Evolutionary conservation across 2,113 vertebrate genomes (phyloP), one percentile per base, ranked within the genome.

Genomic region (Meleagris gallopavo): DNA sequence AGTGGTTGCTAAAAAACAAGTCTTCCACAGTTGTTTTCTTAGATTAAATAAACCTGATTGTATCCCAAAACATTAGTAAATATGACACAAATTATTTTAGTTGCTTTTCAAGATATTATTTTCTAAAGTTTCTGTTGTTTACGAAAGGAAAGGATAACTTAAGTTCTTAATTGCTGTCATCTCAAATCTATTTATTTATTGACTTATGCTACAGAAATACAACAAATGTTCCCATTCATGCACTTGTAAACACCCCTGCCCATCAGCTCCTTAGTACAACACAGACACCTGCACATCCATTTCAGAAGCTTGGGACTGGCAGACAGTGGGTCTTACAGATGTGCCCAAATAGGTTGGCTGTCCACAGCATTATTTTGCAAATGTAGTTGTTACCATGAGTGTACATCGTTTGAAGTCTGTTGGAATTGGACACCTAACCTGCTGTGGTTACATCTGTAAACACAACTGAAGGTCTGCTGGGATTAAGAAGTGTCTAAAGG

Each of bases 1-100:
- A 40, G 79, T 88, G 90, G 94, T 93, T 95, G 84, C 90, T 84
- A 93, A 72, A 83, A 79, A 79, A 84, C 30, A 77, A 73, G 38
- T 85, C 48, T 82, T 78, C 43, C 46, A 38, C 43, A 73, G 6
- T 25, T 38, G 17, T 83, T 81, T 78, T 36, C 32, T 76, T 78
- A 54, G 61, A 21, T n/a, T 25, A n/a, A 77, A 46, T n/a, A 78
- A 74, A 69, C 19, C 41, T 74, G 24, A 20, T 3, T 0, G 0
- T 36, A 87, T 79, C 67, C 55, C 64, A 70, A 87, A 64, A 10
- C 0, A 1, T 55, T 38, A 62, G 83, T 50, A 73, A 78, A 73
- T 58, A 15, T 20, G 32, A 75, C 69, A 75, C 30, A 25, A 41
- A 22, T 20, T 30, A 4, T 14, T 71, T 19, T 34, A 34, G 7